Percentiles rank a stretch among this genome's conserved stretches.
These are phyloP conservation scores for Microctonus hyperodae DNA, from an alignment of 2,888 invertebrate species.

Conservation along the genomic window DNA sequence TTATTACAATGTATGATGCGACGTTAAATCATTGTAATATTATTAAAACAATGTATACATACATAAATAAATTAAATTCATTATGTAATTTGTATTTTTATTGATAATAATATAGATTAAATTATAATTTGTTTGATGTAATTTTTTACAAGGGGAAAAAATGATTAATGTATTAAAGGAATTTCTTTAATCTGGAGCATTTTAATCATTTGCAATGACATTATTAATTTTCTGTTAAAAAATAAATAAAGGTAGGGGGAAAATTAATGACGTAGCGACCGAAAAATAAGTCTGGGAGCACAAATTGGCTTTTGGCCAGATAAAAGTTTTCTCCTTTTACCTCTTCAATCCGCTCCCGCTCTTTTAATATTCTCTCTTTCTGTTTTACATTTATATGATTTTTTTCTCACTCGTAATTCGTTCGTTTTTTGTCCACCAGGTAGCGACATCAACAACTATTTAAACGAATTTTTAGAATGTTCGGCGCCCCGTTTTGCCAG, in stretches of 20 bases:
- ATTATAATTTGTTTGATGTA: no score
- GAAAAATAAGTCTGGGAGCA: constrained; percentile 31
- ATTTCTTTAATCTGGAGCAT: neutral
- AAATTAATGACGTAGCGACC: constrained; percentile 29
- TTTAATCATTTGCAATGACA: neutral
- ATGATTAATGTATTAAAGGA: neutral
- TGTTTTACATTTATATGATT: neutral
- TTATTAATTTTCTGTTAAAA: constrained; percentile 5
- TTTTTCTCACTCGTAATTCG: constrained; percentile 37
- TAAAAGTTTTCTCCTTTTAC: constrained; percentile 17
- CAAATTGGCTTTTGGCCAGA: constrained; percentile 37
- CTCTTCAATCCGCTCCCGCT: constrained; percentile 2
- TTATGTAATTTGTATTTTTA: neutral
- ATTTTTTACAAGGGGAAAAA: neutral
- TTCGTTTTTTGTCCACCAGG: constrained; percentile 63
- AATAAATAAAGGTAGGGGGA: constrained; percentile 12
- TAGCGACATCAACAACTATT: constrained; percentile 67
- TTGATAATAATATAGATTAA: neutral
- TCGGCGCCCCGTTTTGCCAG: constrained; percentile 68
- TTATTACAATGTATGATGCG: neutral
- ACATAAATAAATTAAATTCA: neutral
- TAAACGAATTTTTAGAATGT: constrained; percentile 65
- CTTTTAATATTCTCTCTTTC: neutral
- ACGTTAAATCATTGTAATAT: no score
- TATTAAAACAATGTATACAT: neutral